Conservation (phyloP, 2,797 vertebrate genomes). For the Allobates femoralis region DNA sequence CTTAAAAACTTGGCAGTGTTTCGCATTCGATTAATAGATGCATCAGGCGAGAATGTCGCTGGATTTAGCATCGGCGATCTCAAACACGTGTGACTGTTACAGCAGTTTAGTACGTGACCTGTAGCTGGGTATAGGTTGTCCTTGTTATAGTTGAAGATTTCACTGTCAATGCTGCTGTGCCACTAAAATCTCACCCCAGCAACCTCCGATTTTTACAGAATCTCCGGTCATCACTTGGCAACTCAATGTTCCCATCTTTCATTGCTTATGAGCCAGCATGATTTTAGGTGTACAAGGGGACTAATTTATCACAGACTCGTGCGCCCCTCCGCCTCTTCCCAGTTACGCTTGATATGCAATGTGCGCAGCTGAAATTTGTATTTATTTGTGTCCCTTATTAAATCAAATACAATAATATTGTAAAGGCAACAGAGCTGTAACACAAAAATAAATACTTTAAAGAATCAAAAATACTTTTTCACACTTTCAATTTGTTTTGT, state of each 20-base stretch:
- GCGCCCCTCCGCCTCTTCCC: neutral
- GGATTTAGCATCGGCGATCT: constrained; percentile 31
- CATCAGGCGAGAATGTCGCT: neutral
- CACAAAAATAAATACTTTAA: too few relatives aligned
- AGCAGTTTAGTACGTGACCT: constrained; percentile 15
- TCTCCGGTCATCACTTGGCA: neutral
- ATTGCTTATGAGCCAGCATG: neutral
- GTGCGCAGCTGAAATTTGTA: neutral
- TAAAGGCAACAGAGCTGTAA: too few relatives aligned
- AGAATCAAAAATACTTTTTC: too few relatives aligned
- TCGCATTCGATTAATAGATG: constrained; percentile 10
- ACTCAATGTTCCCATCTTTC: neutral
- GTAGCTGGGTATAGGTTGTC: constrained; percentile 1
- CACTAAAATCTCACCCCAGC: neutral
- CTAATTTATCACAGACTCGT: neutral
- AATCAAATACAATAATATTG: too few relatives aligned
- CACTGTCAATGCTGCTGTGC: constrained; percentile 17
- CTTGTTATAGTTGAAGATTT: constrained; percentile 26
- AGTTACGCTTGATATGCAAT: too few relatives aligned
- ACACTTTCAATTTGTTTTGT: too few relatives aligned
- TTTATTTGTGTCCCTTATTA: too few relatives aligned
- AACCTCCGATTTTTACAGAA: constrained; percentile 5
- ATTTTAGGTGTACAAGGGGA: neutral
- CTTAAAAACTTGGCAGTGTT: neutral
- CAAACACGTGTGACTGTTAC: constrained; percentile 15